Evolutionary conservation across 2,888 invertebrate genomes (phyloP).

Genomic region (Sialis fuliginosa): DNA sequence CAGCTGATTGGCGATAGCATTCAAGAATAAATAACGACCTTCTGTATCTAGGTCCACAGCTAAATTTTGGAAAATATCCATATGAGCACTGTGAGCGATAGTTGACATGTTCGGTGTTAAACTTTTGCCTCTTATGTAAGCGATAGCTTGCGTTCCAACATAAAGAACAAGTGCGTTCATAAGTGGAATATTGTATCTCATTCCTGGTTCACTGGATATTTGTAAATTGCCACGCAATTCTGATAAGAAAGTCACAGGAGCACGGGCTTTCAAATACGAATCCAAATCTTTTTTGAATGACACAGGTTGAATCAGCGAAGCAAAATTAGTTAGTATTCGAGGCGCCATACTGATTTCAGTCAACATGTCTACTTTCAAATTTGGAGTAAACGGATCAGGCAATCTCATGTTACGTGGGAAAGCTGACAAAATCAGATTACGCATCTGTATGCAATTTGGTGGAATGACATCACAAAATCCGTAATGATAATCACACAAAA

Average conservation of each 20-base stretch:
- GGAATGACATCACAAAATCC: conserved; percentile 99
- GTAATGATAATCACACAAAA: conserved; percentile 97
- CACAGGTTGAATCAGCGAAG: conserved; percentile 67
- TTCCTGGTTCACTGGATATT: conserved; percentile 73
- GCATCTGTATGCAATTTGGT: conserved; percentile 97
- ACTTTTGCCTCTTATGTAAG: conserved; percentile 76
- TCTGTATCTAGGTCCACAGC: conserved; percentile 96
- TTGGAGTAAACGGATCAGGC: conserved; percentile 97
- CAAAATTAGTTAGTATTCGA: conserved; percentile 75
- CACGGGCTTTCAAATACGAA: conserved; percentile 83
- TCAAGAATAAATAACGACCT: conserved; percentile 93
- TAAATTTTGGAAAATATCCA: conserved; percentile 99
- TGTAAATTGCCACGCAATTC: conserved; percentile 83
- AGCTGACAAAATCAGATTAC: conserved; percentile 93
- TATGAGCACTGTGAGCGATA: conserved; percentile 96
- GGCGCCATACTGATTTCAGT: conserved; percentile 79
- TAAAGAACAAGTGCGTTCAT: conserved; percentile 97
- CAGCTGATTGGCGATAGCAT: conserved; percentile 96
- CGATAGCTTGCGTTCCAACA: conserved; percentile 93
- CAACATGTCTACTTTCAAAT: conserved; percentile 82
- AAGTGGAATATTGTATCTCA: conserved; percentile 84
- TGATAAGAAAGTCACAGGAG: conserved; percentile 89
- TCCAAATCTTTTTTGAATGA: conserved; percentile 93
- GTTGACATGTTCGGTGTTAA: conserved; percentile 90
- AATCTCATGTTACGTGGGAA: conserved; percentile 96